Evolutionary conservation across 2,113 vertebrate species (phyloP).

Genomic region (Lanius collurio): DNA sequence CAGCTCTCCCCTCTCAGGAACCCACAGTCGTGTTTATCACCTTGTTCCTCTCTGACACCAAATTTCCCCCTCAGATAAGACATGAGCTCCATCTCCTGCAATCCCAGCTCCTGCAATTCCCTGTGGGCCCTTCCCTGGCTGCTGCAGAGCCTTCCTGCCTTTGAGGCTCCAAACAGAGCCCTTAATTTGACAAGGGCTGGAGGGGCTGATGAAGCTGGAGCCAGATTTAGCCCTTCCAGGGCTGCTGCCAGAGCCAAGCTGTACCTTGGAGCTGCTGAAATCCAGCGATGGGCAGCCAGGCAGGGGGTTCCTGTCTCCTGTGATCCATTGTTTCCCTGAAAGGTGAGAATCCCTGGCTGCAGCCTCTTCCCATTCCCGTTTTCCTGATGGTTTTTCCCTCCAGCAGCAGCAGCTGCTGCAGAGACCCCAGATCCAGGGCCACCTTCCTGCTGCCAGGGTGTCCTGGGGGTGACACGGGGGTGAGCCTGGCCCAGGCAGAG

Average conservation of each 20-base stretch:
- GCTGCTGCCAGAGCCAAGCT: not conserved
- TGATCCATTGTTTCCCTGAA: not conserved
- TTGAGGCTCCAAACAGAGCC: not conserved
- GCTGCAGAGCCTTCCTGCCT: not conserved
- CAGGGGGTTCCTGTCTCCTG: accelerated
- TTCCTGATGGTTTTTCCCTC: too few relatives aligned
- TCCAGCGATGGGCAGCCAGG: not conserved
- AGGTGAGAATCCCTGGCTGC: not conserved
- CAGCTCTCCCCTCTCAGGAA: not conserved
- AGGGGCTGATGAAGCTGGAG: not conserved
- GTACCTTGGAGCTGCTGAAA: not conserved
- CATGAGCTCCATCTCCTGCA: not conserved
- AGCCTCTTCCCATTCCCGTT: accelerated
- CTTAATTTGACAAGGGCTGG: not conserved
- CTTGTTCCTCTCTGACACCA: not conserved
- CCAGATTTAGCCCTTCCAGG: not conserved
- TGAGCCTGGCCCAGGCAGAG: not conserved
- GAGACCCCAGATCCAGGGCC: accelerated
- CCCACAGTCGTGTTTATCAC: accelerated
- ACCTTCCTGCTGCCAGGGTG: not conserved
- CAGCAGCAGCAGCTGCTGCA: not conserved
- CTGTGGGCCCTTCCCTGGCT: not conserved
- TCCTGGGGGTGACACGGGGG: not conserved
- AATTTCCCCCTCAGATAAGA: not conserved
- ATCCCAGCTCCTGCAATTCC: not conserved